Base-by-base conservation (phyloP, 2,888 invertebrate species). In the Thecocarcelia acutangulata region DNA sequence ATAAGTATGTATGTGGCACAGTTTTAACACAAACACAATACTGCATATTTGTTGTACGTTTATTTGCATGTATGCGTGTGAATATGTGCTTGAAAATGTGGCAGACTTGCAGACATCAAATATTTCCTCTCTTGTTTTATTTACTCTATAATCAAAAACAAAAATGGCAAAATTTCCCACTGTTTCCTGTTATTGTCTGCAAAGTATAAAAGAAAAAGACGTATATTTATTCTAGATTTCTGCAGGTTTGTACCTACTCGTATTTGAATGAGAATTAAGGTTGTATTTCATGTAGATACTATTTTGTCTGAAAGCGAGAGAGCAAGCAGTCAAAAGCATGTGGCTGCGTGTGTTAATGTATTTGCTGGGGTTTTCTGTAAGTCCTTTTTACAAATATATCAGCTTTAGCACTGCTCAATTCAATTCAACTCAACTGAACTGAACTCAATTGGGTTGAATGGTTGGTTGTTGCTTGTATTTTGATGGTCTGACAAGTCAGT, bases 401-500 rank as follows among this genome's bases (percentile, higher is more conserved):
- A 70, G 52, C 69, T 72, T n/a, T 74, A 21, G 64, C 40, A 40
- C 19, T 50, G 15, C 56, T 54, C 54, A 54, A 28, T 54, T 58
- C 56, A 63, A 58, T 59, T 66, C 33, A 66, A 59, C 59, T 74
- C 44, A 68, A 68, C 59, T 61, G 33, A 24, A 17, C 40, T 64
- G 21, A 70, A 70, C 58, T 70, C 56, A 72, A 73, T 79, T 79
- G 72, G 78, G 72, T 66, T 79, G 78, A 59, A 66, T 54, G 72
- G 52, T 78, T 78, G 78, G 70, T 70, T 48, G 74, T 74, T 74
- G 73, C 74, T 50, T 74, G 54, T 78, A 70, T 78, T 70, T 82
- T 70, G 72, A 61, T 75, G 59, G 74, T 70, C 70, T 82, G 82
- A 70, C 61, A 82, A 82, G 66, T 70, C 78, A 82, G 82, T 82